phyloP scores from a whole-genome alignment of 2,888 invertebrate genomes.

The Alcis repandata region DNA sequence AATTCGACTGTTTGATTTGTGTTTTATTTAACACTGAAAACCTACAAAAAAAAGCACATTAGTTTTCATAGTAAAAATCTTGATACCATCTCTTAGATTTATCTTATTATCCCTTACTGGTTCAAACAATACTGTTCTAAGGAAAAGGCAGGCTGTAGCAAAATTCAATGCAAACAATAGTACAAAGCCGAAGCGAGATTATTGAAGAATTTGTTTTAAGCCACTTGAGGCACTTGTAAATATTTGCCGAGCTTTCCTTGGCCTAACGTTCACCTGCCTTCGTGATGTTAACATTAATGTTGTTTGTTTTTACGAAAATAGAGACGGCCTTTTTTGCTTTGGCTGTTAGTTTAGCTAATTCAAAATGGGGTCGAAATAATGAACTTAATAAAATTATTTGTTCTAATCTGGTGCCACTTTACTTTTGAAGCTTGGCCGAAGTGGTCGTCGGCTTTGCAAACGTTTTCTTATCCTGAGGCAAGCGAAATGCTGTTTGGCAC shows the following conservation, averaged over 20 bases:
- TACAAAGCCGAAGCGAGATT: conserved; percentile 79
- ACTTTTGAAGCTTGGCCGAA: too few relatives aligned
- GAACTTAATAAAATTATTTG: too few relatives aligned
- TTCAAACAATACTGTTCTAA: conserved; percentile 21
- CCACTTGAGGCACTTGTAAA: conserved; percentile 82
- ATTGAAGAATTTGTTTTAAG: conserved; percentile 85
- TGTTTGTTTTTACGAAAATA: conserved; percentile 67
- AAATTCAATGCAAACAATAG: conserved; percentile 80
- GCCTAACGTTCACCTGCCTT: conserved; percentile 73
- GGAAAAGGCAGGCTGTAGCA: conserved; percentile 72
- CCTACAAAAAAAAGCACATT: too few relatives aligned
- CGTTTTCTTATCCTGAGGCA: too few relatives aligned
- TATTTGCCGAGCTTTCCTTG: conserved; percentile 82
- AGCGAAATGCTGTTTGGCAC: too few relatives aligned
- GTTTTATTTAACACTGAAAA: too few relatives aligned
- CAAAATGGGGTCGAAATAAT: background rate
- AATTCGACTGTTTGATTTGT: too few relatives aligned
- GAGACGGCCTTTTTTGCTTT: conserved; percentile 37
- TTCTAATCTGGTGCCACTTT: too few relatives aligned
- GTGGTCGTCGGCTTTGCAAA: too few relatives aligned
- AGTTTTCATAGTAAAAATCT: too few relatives aligned
- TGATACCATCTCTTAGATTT: too few relatives aligned
- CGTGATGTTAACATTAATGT: conserved; percentile 67
- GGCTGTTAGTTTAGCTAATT: conserved; percentile 15
- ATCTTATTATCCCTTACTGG: conserved; percentile 10